A percentile compares a stretch with the other conserved stretches of the same genome.
phyloP scores from a whole-genome alignment of 2,888 invertebrate genomes.

The Cephus runcator region DNA sequence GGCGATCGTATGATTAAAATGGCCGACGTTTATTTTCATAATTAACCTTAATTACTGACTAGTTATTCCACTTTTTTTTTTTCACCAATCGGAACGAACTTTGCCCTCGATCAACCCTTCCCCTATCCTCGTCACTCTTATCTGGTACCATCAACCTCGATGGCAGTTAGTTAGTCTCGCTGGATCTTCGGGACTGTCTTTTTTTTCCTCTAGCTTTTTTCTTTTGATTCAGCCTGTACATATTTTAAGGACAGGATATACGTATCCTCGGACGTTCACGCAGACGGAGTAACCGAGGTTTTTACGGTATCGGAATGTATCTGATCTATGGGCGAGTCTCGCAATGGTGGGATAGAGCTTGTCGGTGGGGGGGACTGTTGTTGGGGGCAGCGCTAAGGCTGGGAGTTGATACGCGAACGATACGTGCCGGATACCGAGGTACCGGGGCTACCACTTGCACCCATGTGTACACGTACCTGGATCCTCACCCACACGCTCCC shows the following conservation, averaged over 20 bases:
- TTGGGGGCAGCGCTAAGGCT: neutral
- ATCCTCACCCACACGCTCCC: neutral
- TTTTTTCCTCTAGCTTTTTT: neutral
- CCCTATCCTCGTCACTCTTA: neutral
- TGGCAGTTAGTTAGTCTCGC: neutral
- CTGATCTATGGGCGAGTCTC: constrained; percentile 41
- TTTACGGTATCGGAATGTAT: constrained; percentile 39
- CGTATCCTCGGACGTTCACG: neutral
- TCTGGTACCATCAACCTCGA: neutral
- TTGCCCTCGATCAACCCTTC: neutral
- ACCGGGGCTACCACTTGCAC: neutral
- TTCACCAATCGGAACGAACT: neutral
- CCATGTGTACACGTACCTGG: neutral
- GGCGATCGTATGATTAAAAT: neutral
- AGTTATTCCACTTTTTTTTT: neutral
- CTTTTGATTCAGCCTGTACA: neutral
- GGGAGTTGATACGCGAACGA: constrained; percentile 45
- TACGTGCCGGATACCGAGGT: constrained; percentile 26
- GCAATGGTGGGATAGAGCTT: constrained; percentile 29
- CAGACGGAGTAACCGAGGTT: constrained; percentile 13
- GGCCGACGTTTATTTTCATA: neutral
- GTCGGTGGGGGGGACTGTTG: neutral
- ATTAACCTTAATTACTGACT: neutral
- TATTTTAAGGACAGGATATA: neutral
- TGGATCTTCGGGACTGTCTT: neutral